Evolutionary conservation across 2,113 vertebrate genomes (phyloP), one percentile per base, ranked within the genome.

Genomic region (Edolisoma coerulescens): DNA sequence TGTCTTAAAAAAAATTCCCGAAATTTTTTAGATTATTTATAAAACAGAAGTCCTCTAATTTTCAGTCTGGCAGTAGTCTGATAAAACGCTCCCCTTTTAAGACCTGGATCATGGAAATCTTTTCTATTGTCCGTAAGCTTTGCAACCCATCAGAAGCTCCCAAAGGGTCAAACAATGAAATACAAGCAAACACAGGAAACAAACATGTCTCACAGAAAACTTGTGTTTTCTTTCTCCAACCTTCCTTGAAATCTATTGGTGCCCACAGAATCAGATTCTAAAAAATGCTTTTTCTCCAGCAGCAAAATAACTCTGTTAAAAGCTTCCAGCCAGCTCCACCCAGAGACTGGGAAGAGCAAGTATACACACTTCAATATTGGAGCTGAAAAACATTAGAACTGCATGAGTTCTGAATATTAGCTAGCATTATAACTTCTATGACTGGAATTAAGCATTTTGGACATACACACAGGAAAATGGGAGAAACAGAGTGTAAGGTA

Each of bases 121-220:
- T 59, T 85, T 54, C 65, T 60, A 9, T 14, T 33, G 11, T 24
- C 35, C 0, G 0, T 16, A 89, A 65, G 23, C 50, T 90, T 64
- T 64, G 33, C 49, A 82, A 79, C 4, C 10, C 20, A 20, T 12
- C n/a, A 19, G 2, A 18, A 85, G 23, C 14, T 83, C 23, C 8
- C 20, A 87, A 53, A 84, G 20, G 27, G 53, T 82, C 12, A 57
- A 83, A 94, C 24, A 82, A 13, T 15, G 11, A 85, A 8, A 37
- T 49, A 23, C 13, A 45, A 44, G 37, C 18, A 73, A 64, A 70
- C 74, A 9, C 0, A 0, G 20, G 26, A 47, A 74, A 35, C 4
- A 41, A n/a, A 50, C 5, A 9, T 35, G 64, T 71, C 17, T 49
- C 26, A 56, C 8, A 50, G 27, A 84, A 89, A 76, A 63, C 3